Conservation (phyloP, 1,140 invertebrate genomes). For the Drosophila baimaii region DNA sequence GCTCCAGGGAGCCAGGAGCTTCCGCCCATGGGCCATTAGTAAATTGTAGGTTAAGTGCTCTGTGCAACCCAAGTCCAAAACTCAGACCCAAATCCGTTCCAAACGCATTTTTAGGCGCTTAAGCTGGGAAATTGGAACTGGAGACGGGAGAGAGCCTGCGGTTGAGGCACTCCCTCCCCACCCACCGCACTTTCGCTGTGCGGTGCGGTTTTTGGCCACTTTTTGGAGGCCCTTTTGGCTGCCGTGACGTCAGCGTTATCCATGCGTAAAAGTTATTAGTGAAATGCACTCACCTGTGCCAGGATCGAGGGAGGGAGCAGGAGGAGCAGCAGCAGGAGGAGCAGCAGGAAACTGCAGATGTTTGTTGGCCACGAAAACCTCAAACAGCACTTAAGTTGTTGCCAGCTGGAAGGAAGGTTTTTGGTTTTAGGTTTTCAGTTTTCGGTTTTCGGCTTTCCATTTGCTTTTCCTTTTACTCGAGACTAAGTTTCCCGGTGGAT, state of each 20-base stretch:
- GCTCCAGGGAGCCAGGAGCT: constrained; percentile 15
- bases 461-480: constrained; percentile 43
- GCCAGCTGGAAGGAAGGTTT: constrained; percentile 60
- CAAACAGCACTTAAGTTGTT: constrained; percentile 80
- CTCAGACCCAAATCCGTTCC: constrained; percentile 8
- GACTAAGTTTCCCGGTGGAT: constrained; percentile 24
- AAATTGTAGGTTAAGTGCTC: constrained; percentile 80
- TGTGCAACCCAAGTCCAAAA: constrained; percentile 32
- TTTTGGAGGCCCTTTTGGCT: constrained; percentile 50
- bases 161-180: constrained; percentile 42
- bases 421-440: constrained; percentile 36
- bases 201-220: constrained; percentile 66
- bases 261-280: constrained; percentile 82
- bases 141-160: constrained; percentile 35
- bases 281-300: constrained; percentile 62
- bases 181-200: constrained; percentile 66
- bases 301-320: background rate
- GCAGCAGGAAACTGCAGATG: constrained; percentile 8
- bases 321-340: background rate
- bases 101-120: constrained; percentile 51
- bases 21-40: constrained; percentile 70
- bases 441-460: constrained; percentile 6
- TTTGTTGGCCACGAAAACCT: constrained; percentile 70
- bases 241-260: constrained; percentile 56
- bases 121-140: constrained; percentile 51